These are phyloP conservation scores for Poecilia latipinna DNA, from an alignment of 2,113 vertebrate species.

Conservation along the genomic window DNA sequence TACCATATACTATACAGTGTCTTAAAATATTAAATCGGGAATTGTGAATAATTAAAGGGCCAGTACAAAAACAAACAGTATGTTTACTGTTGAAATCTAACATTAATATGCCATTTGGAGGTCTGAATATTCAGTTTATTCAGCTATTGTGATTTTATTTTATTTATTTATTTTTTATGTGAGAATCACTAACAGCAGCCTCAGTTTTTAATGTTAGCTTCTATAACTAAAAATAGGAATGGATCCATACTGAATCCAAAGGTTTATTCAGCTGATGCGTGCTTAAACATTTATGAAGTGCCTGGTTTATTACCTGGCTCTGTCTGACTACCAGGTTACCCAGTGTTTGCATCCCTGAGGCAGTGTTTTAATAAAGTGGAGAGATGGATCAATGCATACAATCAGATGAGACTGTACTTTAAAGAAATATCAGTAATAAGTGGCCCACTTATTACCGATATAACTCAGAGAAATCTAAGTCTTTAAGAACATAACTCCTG, in stretches of 20 bases:
- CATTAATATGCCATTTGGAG: not conserved
- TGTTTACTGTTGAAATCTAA: not conserved
- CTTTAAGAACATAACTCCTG: too few relatives aligned
- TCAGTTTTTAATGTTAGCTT: not conserved
- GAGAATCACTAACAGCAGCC: too few relatives aligned
- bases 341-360: not conserved
- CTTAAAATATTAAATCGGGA: not conserved
- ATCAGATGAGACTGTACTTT: not conserved
- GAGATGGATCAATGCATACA: not conserved
- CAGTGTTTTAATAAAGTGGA: not conserved
- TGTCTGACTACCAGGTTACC: not conserved
- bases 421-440: not conserved
- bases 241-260: not conserved
- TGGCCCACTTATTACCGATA: not conserved
- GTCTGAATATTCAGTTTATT: not conserved
- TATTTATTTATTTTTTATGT: too few relatives aligned
- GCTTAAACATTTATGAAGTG: not conserved
- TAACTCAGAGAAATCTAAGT: not conserved
- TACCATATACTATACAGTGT: not conserved
- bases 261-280: not conserved
- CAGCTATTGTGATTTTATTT: not conserved
- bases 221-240: not conserved
- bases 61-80: not conserved
- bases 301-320: not conserved
- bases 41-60: not conserved